Evolutionary conservation across 1,140 invertebrate species (phyloP).

Genomic region (Pogonognathellus flavescens): DNA sequence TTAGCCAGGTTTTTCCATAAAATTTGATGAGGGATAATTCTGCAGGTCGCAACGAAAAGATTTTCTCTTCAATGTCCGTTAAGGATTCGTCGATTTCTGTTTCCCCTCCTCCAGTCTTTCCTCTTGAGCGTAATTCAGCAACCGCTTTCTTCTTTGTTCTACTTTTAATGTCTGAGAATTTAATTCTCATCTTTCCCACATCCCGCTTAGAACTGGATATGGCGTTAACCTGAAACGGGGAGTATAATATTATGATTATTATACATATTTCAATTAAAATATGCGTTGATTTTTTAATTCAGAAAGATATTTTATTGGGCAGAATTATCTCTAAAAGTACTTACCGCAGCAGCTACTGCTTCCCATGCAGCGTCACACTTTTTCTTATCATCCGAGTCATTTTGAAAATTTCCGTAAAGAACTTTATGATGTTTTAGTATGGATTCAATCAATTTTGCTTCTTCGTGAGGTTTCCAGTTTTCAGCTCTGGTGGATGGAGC

Average conservation of each 20-base stretch:
- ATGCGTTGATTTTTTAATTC: not conserved
- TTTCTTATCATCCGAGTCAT: not conserved
- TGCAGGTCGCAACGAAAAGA: not conserved
- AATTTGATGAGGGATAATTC: not conserved
- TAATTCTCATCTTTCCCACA: not conserved
- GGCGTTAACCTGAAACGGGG: not conserved
- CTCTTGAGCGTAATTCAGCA: not conserved
- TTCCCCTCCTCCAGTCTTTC: slow-evolving; percentile 1
- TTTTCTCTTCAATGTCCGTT: not conserved
- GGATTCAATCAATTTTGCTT: not conserved
- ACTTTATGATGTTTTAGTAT: not conserved
- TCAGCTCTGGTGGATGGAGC: not conserved
- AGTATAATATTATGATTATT: not conserved
- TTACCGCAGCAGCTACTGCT: not conserved
- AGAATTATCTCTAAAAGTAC: no score
- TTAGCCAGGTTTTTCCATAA: slow-evolving; percentile 16
- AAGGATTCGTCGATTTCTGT: not conserved
- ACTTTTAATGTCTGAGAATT: slow-evolving; percentile 17
- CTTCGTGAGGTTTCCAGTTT: not conserved
- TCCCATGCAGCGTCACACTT: not conserved
- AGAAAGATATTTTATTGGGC: not conserved
- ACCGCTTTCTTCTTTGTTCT: slow-evolving; percentile 10
- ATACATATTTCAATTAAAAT: not conserved
- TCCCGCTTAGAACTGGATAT: not conserved
- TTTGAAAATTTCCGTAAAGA: not conserved